Evolutionary conservation across 2,113 vertebrate species (phyloP), one percentile per base, ranked within the genome.

Genomic region (Lepus americanus): DNA sequence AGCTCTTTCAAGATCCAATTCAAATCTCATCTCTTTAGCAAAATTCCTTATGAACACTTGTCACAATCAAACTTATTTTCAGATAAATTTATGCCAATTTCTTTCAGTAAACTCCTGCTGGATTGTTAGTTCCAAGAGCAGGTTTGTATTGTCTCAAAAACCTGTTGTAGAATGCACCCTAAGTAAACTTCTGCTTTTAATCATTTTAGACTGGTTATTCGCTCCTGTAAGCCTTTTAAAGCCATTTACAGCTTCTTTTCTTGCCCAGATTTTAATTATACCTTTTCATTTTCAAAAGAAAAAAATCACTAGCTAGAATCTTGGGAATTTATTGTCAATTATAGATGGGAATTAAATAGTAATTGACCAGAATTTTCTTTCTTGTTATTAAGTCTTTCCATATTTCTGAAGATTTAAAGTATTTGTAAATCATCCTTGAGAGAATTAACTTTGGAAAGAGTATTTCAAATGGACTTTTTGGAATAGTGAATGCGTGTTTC

Each of bases 351-450:
- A 17, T 70, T 92, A 63, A 80, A 73, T 29, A 85, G 59, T 20
- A 83, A 81, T 36, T 81, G 70, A 16, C 55, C n/a, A 92, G 81
- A 81, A 90, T 39, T 83, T 92, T 91, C 61, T 92, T 90, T 94
- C 29, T 53, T 44, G 13, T 82, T 67, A 77, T 31, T 92, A 64
- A 59, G 73, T 90, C 27, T 91, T 90, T 77, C 20, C 63, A 9
- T 78, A 61, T 63, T 82, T 59, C 20, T 90, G 55, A 55, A 16
- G 16, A 49, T 89, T 92, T 53, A 39, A 73, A n/a, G 36, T 66
- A 80, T 81, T 77, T 69, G 20, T 61, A 78, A 88, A 76, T 53
- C 20, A 77, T 66, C 3, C 69, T 81, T 69, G 36, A 13, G 39
- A 36, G 6, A n/a, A 19, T 87, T 70, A 61, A 29, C 22, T 79